These are phyloP conservation scores for Maniola hyperantus DNA, from an alignment of 2,888 invertebrate species.

Conservation along the genomic window DNA sequence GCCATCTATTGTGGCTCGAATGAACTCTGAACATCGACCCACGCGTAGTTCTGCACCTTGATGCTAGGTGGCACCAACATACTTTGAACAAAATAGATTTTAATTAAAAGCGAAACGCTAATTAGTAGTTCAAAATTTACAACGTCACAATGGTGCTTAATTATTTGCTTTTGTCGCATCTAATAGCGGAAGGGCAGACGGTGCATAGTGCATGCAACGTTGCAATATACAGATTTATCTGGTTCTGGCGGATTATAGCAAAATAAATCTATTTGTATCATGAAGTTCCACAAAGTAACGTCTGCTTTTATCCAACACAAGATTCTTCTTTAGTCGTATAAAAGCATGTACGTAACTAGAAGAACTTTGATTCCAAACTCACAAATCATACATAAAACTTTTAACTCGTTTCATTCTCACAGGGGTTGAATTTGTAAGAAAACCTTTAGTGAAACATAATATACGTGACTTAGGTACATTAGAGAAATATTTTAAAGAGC, in stretches of 20 bases:
- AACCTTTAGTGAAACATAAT: neutral
- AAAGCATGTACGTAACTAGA: neutral
- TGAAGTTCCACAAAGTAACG: neutral
- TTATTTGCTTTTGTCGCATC: too few relatives aligned
- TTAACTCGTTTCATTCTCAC: neutral
- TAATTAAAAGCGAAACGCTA: too few relatives aligned
- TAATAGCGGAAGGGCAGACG: too few relatives aligned
- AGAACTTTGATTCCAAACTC: neutral
- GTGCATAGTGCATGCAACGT: too few relatives aligned
- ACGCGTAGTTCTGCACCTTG: too few relatives aligned
- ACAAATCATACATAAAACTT: neutral
- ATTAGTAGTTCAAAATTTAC: too few relatives aligned
- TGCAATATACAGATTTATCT: neutral
- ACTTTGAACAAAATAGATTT: too few relatives aligned
- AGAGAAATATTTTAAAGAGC: neutral
- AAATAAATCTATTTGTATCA: neutral
- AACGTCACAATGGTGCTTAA: too few relatives aligned
- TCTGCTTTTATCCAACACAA: neutral
- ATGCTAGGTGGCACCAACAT: too few relatives aligned
- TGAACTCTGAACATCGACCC: too few relatives aligned
- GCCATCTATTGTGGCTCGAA: too few relatives aligned
- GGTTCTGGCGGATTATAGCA: neutral
- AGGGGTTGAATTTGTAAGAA: slow-evolving; percentile 10
- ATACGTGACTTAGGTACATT: neutral
- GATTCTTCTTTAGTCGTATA: neutral